phyloP scores from a whole-genome alignment of 2,888 invertebrate species.

The Microctonus hyperodae region DNA sequence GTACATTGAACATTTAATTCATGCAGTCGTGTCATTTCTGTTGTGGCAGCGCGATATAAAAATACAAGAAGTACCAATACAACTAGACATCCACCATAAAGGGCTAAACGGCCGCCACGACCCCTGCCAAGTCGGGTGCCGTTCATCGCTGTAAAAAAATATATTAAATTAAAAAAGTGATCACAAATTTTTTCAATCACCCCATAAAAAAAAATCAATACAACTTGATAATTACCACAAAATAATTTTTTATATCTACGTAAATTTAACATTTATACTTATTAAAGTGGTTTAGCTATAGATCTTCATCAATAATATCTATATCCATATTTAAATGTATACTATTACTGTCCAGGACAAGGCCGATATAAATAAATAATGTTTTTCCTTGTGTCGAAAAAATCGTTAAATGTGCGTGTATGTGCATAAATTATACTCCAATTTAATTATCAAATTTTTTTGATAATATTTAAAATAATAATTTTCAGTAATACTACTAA shows the following conservation, averaged over 20 bases:
- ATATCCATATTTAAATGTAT: background rate
- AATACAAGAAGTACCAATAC: slow-evolving; percentile 51
- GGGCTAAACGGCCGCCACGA: slow-evolving; percentile 57
- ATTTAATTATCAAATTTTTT: background rate
- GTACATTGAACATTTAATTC: slow-evolving; percentile 56
- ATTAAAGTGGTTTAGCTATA: too few species aligned
- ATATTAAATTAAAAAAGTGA: background rate
- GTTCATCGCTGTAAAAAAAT: slow-evolving; percentile 53
- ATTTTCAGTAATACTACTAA: background rate
- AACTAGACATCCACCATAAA: slow-evolving; percentile 52
- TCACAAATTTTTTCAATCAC: background rate
- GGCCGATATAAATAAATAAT: background rate
- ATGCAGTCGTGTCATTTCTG: slow-evolving; percentile 57
- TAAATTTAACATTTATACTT: too few species aligned
- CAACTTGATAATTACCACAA: too few species aligned
- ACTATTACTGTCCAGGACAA: background rate
- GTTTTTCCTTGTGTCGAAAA: background rate
- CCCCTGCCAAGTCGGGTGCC: slow-evolving; percentile 60
- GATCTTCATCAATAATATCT: too few species aligned
- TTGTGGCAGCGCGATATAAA: slow-evolving; percentile 55
- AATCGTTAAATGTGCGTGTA: background rate
- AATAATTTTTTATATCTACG: too few species aligned
- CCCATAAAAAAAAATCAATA: too few species aligned
- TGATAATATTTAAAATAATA: background rate
- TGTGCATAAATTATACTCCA: background rate